These are phyloP conservation scores for Drosophila oshimai DNA, from an alignment of 1,140 invertebrate species.

Conservation along the genomic window DNA sequence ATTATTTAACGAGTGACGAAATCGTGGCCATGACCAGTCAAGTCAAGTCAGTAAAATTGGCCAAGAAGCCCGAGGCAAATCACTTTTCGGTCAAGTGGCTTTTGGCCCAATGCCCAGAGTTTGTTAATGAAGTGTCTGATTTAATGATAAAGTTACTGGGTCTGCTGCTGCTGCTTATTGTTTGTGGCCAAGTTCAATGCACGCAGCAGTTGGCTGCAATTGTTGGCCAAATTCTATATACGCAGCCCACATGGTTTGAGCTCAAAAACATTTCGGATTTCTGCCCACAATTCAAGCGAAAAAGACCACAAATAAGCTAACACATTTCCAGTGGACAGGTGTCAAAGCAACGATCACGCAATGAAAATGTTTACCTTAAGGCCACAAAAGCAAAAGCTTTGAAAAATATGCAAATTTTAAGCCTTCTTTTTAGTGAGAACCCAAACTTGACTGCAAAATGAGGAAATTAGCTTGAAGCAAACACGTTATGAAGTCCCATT, in stretches of 20 bases:
- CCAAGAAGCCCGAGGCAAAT: conserved; percentile 19
- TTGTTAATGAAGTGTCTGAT: conserved; percentile 33
- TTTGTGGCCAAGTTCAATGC: conserved; percentile 41
- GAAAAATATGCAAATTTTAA: conserved; percentile 25
- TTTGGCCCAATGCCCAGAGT: conserved; percentile 37
- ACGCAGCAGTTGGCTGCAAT: conserved; percentile 40
- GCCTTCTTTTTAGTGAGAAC: conserved; percentile 3
- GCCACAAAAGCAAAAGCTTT: background rate
- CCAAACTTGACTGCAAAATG: background rate
- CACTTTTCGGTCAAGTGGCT: conserved; percentile 43
- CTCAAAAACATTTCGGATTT: conserved; percentile 7
- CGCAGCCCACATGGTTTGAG: conserved; percentile 9
- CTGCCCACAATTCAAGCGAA: conserved; percentile 34
- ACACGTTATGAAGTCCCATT: background rate
- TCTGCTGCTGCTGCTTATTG: conserved; percentile 11
- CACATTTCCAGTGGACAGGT: conserved; percentile 38
- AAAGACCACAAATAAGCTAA: conserved; percentile 43
- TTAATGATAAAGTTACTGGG: conserved; percentile 24
- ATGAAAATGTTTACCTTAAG: conserved; percentile 36
- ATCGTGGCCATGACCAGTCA: conserved; percentile 37
- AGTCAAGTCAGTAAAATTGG: conserved; percentile 24
- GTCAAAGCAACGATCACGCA: conserved; percentile 39
- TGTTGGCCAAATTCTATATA: conserved; percentile 39
- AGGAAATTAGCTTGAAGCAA: background rate
- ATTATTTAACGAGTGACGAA: conserved; percentile 40